Percentiles rank a stretch among this genome's conserved stretches.
Evolutionary conservation across 2,888 invertebrate genomes (phyloP).

Genomic region (Heteromyza rotundicornis): DNA sequence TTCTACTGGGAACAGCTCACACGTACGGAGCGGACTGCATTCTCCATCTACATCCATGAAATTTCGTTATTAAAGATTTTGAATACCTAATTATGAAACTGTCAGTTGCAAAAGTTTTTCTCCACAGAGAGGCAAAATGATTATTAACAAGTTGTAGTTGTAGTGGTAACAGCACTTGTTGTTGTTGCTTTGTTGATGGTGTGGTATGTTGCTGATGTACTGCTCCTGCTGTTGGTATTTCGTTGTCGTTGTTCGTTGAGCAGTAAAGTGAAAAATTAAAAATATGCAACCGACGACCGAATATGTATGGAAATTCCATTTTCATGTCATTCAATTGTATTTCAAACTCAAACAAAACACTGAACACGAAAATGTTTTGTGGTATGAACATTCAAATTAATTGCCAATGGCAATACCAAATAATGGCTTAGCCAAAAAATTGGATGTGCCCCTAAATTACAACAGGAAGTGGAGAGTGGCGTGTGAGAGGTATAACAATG

Average conservation of each 20-base stretch:
- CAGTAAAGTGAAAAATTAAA: not conserved
- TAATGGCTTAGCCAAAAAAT: too few relatives aligned
- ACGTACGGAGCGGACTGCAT: not conserved
- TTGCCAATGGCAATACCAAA: too few relatives aligned
- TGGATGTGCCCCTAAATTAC: too few relatives aligned
- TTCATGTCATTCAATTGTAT: constrained; percentile 55
- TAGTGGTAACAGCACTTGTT: constrained; percentile 29
- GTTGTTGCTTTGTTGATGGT: constrained; percentile 19
- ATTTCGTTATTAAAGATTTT: constrained; percentile 61
- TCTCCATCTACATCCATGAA: too few relatives aligned
- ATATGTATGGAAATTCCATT: constrained; percentile 48
- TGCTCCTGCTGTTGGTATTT: not conserved
- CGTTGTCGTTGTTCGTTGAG: not conserved
- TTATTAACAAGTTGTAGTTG: constrained; percentile 37
- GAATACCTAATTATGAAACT: constrained; percentile 64
- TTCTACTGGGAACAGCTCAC: too few relatives aligned
- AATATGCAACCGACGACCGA: too few relatives aligned
- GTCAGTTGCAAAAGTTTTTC: constrained; percentile 62
- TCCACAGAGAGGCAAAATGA: constrained; percentile 22
- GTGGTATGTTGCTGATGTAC: constrained; percentile 17
- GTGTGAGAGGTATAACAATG: too few relatives aligned
- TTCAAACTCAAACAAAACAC: constrained; percentile 35
- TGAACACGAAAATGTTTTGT: too few relatives aligned
- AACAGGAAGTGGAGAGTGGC: too few relatives aligned
- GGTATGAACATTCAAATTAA: too few relatives aligned